Evolutionary conservation across 2,888 invertebrate genomes (phyloP).

Genomic region (Acleris emargana): DNA sequence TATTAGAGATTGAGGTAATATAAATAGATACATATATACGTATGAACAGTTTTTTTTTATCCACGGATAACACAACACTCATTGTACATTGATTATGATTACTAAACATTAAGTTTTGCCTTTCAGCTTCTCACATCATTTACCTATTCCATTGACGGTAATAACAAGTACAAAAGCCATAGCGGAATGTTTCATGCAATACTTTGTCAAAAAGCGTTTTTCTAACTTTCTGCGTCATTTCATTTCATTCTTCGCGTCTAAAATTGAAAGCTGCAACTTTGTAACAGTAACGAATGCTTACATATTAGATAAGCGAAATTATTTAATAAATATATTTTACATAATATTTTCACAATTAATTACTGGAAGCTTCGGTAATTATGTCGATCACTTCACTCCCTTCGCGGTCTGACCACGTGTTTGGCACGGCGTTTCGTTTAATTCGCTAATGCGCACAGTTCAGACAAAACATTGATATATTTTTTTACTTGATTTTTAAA

Average conservation of each 20-base stretch:
- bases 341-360: slow-evolving; percentile 11
- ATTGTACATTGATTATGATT: slow-evolving; percentile 42
- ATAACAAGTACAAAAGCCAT: slow-evolving; percentile 52
- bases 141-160: slow-evolving; percentile 50
- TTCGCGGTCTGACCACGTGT: slow-evolving; percentile 16
- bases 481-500: slow-evolving; percentile 7
- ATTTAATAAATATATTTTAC: slow-evolving; percentile 5
- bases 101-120: slow-evolving; percentile 50
- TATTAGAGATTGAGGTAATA: slow-evolving; percentile 16
- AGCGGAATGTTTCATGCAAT: slow-evolving; percentile 53
- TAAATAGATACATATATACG: slow-evolving; percentile 19
- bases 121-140: slow-evolving; percentile 38
- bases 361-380: slow-evolving; percentile 12
- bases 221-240: neutral
- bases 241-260: neutral
- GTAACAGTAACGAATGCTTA: neutral
- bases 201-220: slow-evolving; percentile 13
- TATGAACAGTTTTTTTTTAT: slow-evolving; percentile 32
- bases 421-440: slow-evolving; percentile 30
- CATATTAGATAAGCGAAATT: slow-evolving; percentile 6
- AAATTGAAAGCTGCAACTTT: neutral
- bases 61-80: slow-evolving; percentile 33
- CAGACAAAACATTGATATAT: slow-evolving; percentile 41
- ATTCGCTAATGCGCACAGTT: slow-evolving; percentile 32
- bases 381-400: slow-evolving; percentile 5